These are phyloP conservation scores for Callospermophilus lateralis DNA, from an alignment of 2,113 vertebrate species.

Conservation along the genomic window DNA sequence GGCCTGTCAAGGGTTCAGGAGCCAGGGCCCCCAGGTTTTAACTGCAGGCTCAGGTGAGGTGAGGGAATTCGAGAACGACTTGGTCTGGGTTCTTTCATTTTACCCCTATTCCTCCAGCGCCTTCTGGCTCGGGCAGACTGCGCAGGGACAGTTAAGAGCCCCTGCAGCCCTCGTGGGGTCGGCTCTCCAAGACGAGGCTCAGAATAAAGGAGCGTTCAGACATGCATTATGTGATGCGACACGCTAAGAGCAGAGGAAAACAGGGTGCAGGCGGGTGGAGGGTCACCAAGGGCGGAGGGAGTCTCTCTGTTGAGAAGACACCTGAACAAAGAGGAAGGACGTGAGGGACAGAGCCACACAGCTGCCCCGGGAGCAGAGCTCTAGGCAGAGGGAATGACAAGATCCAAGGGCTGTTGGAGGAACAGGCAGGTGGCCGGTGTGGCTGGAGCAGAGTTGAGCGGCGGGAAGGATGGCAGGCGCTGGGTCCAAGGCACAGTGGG, in stretches of 20 bases:
- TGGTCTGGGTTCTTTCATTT: not conserved
- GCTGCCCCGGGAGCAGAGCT: not conserved
- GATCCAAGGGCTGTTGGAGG: not conserved
- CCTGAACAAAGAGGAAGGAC: not conserved
- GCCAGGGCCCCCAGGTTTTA: too few relatives aligned
- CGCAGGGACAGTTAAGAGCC: not conserved
- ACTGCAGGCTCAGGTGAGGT: not conserved
- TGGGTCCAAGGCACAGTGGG: not conserved
- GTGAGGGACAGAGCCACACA: not conserved
- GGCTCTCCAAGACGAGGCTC: too few relatives aligned
- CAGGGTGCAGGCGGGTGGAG: not conserved
- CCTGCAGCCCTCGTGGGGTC: not conserved
- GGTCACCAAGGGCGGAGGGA: not conserved
- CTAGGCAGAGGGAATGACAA: not conserved
- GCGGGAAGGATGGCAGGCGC: not conserved
- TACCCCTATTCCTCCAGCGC: not conserved
- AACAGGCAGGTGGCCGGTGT: not conserved
- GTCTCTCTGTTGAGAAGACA: conserved; percentile 8
- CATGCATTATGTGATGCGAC: not conserved
- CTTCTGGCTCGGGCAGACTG: not conserved
- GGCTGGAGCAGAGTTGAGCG: not conserved
- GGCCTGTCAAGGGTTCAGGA: too few relatives aligned
- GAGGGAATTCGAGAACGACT: not conserved
- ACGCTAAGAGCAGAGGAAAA: not conserved
- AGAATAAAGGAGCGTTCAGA: not conserved